These are phyloP conservation scores for Elanus axillaris DNA, from an alignment of 2,113 vertebrate genomes.

Conservation along the genomic window DNA sequence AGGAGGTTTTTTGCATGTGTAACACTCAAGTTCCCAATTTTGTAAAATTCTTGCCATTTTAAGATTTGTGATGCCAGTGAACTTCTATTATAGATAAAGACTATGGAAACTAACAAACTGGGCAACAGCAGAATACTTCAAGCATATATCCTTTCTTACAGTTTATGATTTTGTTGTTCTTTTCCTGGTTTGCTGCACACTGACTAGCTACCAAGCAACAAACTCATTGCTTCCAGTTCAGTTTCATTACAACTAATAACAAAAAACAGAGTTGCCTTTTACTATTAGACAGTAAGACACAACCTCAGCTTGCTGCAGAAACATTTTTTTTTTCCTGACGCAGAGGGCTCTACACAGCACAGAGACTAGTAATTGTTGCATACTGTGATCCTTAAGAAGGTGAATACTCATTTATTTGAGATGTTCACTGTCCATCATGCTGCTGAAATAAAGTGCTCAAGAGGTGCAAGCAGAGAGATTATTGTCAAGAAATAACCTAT, in stretches of 20 bases:
- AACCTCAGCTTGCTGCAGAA: not conserved
- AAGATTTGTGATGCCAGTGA: not conserved
- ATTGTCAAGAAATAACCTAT: not conserved
- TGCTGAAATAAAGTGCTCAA: not conserved
- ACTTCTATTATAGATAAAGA: not conserved
- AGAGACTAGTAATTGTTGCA: not conserved
- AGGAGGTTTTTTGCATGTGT: not conserved
- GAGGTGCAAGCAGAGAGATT: not conserved
- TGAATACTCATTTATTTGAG: not conserved
- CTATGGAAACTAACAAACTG: not conserved
- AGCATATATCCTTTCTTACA: not conserved
- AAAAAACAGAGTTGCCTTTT: rapidly evolving
- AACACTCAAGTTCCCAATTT: not conserved
- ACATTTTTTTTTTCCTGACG: not conserved
- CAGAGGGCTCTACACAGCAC: not conserved
- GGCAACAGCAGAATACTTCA: not conserved
- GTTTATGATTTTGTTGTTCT: not conserved
- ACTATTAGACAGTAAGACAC: not conserved
- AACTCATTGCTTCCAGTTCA: not conserved
- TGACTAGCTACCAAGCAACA: not conserved
- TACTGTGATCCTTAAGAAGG: not conserved
- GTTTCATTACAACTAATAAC: not conserved
- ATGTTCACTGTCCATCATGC: rapidly evolving
- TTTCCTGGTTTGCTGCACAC: not conserved
- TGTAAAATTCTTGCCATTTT: not conserved